Conservation (phyloP, 2,888 invertebrate species). For the Elysia crispata region DNA sequence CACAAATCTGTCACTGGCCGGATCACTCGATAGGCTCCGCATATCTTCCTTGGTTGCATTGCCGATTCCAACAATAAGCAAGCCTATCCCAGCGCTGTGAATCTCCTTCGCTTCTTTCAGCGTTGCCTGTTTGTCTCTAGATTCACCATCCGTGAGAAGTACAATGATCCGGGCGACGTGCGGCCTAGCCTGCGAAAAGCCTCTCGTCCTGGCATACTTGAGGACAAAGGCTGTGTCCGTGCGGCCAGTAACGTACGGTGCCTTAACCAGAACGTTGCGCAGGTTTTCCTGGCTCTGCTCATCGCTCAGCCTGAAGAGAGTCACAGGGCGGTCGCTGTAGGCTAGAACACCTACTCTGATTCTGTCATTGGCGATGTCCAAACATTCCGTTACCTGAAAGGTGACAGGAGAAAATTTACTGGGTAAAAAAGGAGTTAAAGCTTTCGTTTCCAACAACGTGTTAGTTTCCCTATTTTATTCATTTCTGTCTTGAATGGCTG, state of each 20-base stretch:
- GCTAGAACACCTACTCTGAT: conserved; percentile 53
- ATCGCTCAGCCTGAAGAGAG: conserved; percentile 45
- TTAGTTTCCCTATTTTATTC: too few relatives aligned
- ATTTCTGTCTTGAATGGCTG: too few relatives aligned
- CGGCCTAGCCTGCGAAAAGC: neutral
- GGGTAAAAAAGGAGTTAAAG: too few relatives aligned
- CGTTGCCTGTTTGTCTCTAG: conserved; percentile 43
- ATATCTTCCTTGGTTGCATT: conserved; percentile 67
- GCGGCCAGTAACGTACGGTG: conserved; percentile 47
- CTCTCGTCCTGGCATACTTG: conserved; percentile 6
- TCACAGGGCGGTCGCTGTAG: conserved; percentile 50
- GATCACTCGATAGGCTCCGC: conserved; percentile 67
- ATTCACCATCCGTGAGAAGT: conserved; percentile 55
- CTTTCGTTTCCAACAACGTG: too few relatives aligned
- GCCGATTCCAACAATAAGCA: conserved; percentile 74
- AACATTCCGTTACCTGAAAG: conserved; percentile 49
- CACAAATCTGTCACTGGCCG: conserved; percentile 65
- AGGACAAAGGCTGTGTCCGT: conserved; percentile 50
- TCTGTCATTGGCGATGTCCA: conserved; percentile 48
- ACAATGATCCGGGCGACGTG: conserved; percentile 48
- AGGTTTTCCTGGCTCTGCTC: conserved; percentile 37
- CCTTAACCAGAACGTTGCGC: conserved; percentile 29
- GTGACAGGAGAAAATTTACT: too few relatives aligned
- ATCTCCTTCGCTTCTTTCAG: conserved; percentile 42
- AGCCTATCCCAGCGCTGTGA: conserved; percentile 62